These are phyloP conservation scores for Xiphorhynchus erythropygius DNA, from an alignment of 2,797 vertebrate species.

Conservation along the genomic window DNA sequence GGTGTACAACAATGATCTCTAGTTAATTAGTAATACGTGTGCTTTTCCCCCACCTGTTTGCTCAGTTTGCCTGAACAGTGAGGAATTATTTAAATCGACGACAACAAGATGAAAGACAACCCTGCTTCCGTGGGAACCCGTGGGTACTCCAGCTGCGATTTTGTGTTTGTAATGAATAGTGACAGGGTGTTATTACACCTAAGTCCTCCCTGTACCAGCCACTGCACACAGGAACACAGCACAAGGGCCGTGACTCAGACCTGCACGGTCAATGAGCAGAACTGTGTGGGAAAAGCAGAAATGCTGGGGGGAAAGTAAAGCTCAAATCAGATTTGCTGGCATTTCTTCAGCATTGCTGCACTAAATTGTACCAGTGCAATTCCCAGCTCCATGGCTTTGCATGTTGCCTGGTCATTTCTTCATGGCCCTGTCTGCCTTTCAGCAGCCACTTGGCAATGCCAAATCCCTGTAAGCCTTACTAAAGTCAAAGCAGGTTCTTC, in stretches of 20 bases:
- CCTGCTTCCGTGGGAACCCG: background rate
- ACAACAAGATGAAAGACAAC: background rate
- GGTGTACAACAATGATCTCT: background rate
- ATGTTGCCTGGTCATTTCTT: background rate
- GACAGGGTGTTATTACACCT: constrained; percentile 25
- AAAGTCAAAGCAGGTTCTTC: background rate
- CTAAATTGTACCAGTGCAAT: accelerated
- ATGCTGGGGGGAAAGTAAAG: background rate
- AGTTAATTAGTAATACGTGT: constrained; percentile 20
- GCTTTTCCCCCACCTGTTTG: background rate
- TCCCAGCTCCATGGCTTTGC: background rate
- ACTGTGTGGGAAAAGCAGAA: background rate
- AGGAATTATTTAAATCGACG: background rate
- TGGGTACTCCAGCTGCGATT: background rate
- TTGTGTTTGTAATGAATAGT: background rate
- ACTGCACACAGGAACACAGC: background rate
- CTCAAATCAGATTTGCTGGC: background rate
- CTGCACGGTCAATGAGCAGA: background rate
- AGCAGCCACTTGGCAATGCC: background rate
- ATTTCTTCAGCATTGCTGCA: background rate
- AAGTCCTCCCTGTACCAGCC: background rate
- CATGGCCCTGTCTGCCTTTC: background rate
- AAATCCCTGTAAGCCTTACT: background rate
- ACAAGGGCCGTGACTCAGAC: background rate
- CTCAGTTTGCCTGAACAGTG: background rate